Base-by-base conservation (phyloP, 2,888 invertebrate genomes). In the Himalopsyche tibetana region DNA sequence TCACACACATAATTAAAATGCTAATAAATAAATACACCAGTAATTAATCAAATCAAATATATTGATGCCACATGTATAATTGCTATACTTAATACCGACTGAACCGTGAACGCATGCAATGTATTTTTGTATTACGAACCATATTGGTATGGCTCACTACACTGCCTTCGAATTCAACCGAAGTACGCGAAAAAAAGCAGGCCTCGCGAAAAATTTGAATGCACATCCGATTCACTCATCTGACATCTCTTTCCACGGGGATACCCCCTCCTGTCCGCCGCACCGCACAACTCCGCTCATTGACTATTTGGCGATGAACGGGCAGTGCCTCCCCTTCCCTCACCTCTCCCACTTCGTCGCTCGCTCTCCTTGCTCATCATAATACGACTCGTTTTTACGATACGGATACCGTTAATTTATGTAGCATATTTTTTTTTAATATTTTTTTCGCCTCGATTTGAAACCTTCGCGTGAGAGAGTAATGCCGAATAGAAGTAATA, bases 261-360 rank as follows among this genome's bases (percentile, higher is more conserved):
- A 74, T 74, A 19, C 74, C 38, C 38, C 80, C 80, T 80, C 80
- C 80, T 19, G 63, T 63, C 80, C 80, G 74, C 69, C 28, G 0
- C 38, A n/a, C 80, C 45, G 45, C 42, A 51, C 80, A 80, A 51
- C 51, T 51, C 11, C 80, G 9, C 80, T 84, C 84, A 84, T 84
- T 80, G 55, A 84, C 80, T 55, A 84, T 55, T 80, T 80, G 80
- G 80, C 55, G 84, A 55, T 84, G 84, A 84, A 84, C 55, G 40
- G 36, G 55, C 74, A 36, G 74, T 15, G 38, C 80, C 55, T 69
- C n/a, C 38, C 36, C 55, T 82, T 28, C 42, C 55, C 74, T 55
- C 79, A 15, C 51, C 51, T 12, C 40, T 40, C 38, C 74, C 36
- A 74, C 51, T 74, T 40, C 17, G 12, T 36, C 40, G 5, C 82